Conservation (phyloP, 2,113 vertebrate species). For the Nansenia antarctica region DNA sequence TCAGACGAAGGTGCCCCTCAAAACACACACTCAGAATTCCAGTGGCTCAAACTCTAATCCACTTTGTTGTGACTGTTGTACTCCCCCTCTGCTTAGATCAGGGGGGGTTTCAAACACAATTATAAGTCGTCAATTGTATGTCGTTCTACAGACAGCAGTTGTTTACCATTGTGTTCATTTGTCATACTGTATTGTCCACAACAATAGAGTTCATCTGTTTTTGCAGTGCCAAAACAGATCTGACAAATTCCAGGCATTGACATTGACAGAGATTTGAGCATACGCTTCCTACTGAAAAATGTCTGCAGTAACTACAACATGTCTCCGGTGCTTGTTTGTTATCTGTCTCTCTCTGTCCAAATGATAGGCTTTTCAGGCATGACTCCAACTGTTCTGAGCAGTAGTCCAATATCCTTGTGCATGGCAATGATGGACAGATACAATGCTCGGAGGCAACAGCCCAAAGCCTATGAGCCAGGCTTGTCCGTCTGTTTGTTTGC, state of each 20-base stretch:
- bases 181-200: conserved; percentile 29
- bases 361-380: not conserved
- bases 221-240: conserved; percentile 11
- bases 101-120: too few species aligned
- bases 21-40: not conserved
- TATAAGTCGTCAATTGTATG: conserved; percentile 5
- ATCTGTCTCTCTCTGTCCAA: not conserved
- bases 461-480: not conserved
- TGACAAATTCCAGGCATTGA: conserved; percentile 13
- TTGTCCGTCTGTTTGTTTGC: not conserved
- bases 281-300: not conserved
- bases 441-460: not conserved
- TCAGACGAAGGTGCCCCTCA: not conserved
- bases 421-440: conserved; percentile 1
- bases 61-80: not conserved
- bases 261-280: conserved; percentile 16
- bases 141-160: conserved; percentile 16
- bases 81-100: not conserved
- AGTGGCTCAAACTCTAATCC: not conserved
- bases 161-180: conserved; percentile 25
- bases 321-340: not conserved
- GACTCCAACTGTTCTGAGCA: conserved; percentile 2
- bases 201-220: conserved; percentile 22
- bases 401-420: not conserved
- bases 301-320: not conserved